phyloP scores from a whole-genome alignment of 1,140 invertebrate genomes.

The Holcopasites calliopsidis region DNA sequence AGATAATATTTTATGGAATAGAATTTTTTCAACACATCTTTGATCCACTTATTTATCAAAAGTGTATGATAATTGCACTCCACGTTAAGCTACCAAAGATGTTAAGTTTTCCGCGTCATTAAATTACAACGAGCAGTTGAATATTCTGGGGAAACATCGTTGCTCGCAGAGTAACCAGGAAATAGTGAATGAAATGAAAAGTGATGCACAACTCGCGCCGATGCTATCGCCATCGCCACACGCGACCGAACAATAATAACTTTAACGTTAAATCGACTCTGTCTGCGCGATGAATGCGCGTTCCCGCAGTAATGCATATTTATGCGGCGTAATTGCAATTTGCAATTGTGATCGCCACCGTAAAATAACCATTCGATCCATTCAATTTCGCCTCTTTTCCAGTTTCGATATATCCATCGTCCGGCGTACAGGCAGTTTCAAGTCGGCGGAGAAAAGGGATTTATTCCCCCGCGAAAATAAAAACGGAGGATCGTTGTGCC shows the following conservation, averaged over 20 bases:
- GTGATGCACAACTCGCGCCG: slow-evolving; percentile 11
- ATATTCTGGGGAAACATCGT: not conserved
- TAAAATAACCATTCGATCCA: not conserved
- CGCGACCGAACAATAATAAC: slow-evolving; percentile 24
- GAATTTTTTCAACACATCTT: no score
- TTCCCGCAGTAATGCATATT: not conserved
- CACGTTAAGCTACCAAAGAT: not conserved
- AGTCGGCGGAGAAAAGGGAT: not conserved
- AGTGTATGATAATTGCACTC: not conserved
- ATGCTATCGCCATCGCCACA: not conserved
- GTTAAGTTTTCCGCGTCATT: not conserved
- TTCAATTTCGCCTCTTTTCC: not conserved
- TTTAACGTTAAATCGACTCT: slow-evolving; percentile 8
- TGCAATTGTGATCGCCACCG: not conserved
- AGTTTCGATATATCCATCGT: no score
- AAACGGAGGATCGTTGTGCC: not conserved
- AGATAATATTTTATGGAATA: no score
- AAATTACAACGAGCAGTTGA: not conserved
- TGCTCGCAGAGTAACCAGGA: not conserved
- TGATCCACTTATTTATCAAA: no score
- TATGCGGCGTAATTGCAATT: slow-evolving; percentile 20
- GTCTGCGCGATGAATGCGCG: not conserved
- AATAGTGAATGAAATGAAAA: not conserved
- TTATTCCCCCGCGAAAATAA: not conserved
- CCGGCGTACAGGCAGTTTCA: no score